Base-by-base conservation (phyloP, 2,888 invertebrate species). In the Xestia ashworthii region DNA sequence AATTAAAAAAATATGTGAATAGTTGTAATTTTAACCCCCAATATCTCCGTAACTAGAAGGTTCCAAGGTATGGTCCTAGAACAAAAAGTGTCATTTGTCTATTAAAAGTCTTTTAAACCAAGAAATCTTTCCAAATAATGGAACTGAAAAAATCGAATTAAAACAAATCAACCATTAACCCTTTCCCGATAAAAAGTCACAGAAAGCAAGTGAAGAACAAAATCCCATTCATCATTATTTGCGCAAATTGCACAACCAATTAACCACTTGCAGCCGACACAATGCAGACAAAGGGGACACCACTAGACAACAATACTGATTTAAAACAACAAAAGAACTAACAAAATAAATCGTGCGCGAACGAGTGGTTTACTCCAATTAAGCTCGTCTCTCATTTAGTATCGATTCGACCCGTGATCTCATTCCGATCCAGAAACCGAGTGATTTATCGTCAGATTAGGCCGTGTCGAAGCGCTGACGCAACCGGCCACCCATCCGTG, bases 361-460 rank as follows among this genome's bases (percentile, higher is more conserved):
- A 65, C 85, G 79, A 85, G 70, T 86, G 80, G 86, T 88, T 89
- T 88, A 90, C 87, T 89, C 90, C 90, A 93, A 93, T 94, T 93
- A 93, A 91, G 91, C 88, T 85, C 89, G 90, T 94, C 93, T 93
- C 88, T 93, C 93, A 93, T 92, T 92, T 90, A 89, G 88, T 90
- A 90, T 90, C 90, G 91, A 93, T 94, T 94, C 92, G 91, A 90
- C 91, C 92, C 93, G 93, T 96, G 96, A 96, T 95, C 96, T 96
- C 96, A 96, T 96, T 95, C 92, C 94, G 92, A 94, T 94, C 93
- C 93, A 93, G 94, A 94, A 91, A 91, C 88, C 90, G 87, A 86
- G 91, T 95, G 94, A 95, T 95, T 95, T 95, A 95, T 95, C 89
- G 93, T 87, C 93, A 93, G 94, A 94, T 94, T 92, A 93, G 92